Base-by-base conservation (phyloP, 2,888 invertebrate species). In the Thymelicus lineola region DNA sequence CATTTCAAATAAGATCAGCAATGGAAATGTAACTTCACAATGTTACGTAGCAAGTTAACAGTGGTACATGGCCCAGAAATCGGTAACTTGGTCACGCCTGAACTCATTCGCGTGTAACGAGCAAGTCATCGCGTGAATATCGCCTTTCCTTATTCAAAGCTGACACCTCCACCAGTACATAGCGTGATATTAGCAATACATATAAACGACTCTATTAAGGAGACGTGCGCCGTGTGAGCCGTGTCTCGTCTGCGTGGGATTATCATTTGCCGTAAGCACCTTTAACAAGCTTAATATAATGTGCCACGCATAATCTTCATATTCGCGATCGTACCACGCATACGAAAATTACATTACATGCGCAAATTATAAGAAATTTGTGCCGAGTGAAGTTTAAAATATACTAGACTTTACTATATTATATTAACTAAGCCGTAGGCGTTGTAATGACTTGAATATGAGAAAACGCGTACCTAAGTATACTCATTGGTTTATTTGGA, bases 131-230 rank as follows among this genome's bases (percentile, higher is more conserved):
- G 61, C 64, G 62, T 60, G 71, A 68, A 73, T 70, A 71, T 71
- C 67, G 70, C 65, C 64, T 72, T 63, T 71, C 67, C 70, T 70
- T 71, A 71, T 71, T 73, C 71, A 71, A 73, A 70, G 64, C 71
- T 71, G 73, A 71, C 71, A 70, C 70, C 66, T 70, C 48, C 45
- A 55, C 59, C 53, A 63, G 63, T 63, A 57, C 63, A 59, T 64
- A 58, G 63, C 58, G 58, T 64, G 64, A 70, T 70, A 70, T 70
- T 69, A 69, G 69, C 50, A 69, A 71, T 73, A 71, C 69, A 71
- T 71, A 73, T 67, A 71, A 73, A 73, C 71, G 71, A 67, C 71
- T 73, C 66, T 66, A 73, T 71, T 69, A 71, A 70, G 57, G 63
- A 38, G 70, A 53, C 53, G 59, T 53, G 64, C 63, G 48, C 62